Evolutionary conservation across 1,140 invertebrate species (phyloP).

Genomic region (Bursaphelenchus mucronatus): DNA sequence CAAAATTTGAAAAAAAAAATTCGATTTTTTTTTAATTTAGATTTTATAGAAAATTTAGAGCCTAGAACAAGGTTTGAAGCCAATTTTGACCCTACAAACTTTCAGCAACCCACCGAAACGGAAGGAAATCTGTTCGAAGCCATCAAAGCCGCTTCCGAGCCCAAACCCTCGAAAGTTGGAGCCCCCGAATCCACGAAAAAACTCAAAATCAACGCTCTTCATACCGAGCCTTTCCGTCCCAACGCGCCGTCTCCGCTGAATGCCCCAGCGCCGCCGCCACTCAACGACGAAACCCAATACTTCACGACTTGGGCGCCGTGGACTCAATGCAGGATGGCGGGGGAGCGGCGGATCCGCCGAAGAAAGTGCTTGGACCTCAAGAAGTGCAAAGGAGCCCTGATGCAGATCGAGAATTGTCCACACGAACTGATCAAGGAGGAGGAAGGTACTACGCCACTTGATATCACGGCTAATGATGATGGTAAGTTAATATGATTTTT

Average conservation of each 20-base stretch:
- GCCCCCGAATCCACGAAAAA: constrained; percentile 8
- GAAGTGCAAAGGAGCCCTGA: constrained; percentile 52
- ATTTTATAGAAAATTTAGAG: no score
- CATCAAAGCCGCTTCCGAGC: neutral
- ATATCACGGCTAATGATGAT: constrained; percentile 20
- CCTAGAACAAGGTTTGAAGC: no score
- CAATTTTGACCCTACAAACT: no score
- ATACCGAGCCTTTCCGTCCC: neutral
- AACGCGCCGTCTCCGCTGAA: neutral
- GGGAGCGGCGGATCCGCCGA: constrained; percentile 54
- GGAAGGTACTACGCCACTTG: neutral
- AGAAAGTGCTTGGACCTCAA: constrained; percentile 56
- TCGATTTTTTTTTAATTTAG: no score
- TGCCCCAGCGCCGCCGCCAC: neutral
- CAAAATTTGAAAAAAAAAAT: no score
- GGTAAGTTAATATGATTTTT: constrained; percentile 19
- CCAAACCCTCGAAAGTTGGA: constrained; percentile 14
- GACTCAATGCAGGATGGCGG: constrained; percentile 51
- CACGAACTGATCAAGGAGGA: constrained; percentile 27
- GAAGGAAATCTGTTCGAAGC: no score
- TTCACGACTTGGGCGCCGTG: constrained; percentile 56
- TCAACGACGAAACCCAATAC: constrained; percentile 35
- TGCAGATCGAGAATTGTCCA: constrained; percentile 58
- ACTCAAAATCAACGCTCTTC: constrained; percentile 1
- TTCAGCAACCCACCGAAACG: no score